Evolutionary conservation across 2,888 invertebrate species (phyloP).

Genomic region (Orthonychiurus folsomi): DNA sequence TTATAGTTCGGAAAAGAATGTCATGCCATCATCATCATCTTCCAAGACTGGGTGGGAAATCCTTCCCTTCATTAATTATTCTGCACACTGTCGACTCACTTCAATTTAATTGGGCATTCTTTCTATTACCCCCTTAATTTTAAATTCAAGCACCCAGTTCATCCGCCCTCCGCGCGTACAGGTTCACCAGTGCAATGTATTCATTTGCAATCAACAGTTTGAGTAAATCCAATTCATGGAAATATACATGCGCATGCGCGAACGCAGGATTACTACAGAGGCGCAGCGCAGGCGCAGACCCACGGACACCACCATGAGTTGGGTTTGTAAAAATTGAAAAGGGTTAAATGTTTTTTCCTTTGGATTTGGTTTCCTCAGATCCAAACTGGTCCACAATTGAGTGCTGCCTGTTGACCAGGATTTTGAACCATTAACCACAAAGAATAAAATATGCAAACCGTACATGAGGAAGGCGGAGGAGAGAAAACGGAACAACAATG

Average conservation of each 20-base stretch:
- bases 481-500: background rate
- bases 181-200: background rate
- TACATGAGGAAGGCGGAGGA: background rate
- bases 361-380: background rate
- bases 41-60: too few relatives aligned
- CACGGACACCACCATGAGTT: too few relatives aligned
- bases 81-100: background rate
- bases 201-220: too few relatives aligned
- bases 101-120: background rate
- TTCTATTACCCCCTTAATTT: background rate
- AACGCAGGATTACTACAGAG: too few relatives aligned
- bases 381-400: background rate
- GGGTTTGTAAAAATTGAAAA: too few relatives aligned
- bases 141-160: background rate
- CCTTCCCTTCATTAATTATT: background rate
- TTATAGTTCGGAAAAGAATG: constrained; percentile 1
- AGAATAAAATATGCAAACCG: background rate
- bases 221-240: background rate
- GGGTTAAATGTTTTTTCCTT: background rate
- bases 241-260: too few relatives aligned
- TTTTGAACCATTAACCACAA: background rate
- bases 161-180: background rate
- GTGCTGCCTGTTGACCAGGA: too few relatives aligned
- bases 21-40: too few relatives aligned
- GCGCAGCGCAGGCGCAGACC: too few relatives aligned